phyloP scores from a whole-genome alignment of 2,113 vertebrate genomes.

The Macrotus californicus region DNA sequence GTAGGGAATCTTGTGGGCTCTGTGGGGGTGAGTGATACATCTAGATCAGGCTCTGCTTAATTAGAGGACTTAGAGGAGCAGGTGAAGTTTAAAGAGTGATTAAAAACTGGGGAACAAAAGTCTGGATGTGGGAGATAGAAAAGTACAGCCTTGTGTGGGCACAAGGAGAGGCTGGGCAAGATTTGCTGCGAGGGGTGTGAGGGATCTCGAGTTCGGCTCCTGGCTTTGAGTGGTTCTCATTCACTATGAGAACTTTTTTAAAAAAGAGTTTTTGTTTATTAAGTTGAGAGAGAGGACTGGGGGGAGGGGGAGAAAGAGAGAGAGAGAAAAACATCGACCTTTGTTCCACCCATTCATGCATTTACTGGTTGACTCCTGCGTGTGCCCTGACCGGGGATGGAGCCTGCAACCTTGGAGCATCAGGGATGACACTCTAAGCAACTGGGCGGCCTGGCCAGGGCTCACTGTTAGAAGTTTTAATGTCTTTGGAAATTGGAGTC shows the following conservation, averaged over 20 bases:
- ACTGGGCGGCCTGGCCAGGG: too few relatives aligned
- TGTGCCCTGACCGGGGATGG: too few relatives aligned
- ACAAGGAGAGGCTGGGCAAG: neutral
- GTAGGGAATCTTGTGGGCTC: constrained; percentile 21
- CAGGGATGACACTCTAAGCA: too few relatives aligned
- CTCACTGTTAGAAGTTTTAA: neutral
- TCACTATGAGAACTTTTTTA: neutral
- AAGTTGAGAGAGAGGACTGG: too few relatives aligned
- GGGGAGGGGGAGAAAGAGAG: too few relatives aligned
- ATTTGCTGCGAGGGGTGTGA: neutral
- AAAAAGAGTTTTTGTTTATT: too few relatives aligned
- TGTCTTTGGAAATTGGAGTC: constrained; percentile 27
- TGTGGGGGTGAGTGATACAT: constrained; percentile 43
- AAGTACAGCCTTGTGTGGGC: neutral
- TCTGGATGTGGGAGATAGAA: constrained; percentile 45
- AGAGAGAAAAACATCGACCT: too few relatives aligned
- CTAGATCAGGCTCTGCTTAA: constrained; percentile 55
- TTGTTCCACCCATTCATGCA: too few relatives aligned
- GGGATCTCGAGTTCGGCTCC: neutral
- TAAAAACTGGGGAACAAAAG: constrained; percentile 51
- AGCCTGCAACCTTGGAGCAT: too few relatives aligned
- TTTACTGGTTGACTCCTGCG: too few relatives aligned
- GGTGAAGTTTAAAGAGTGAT: constrained; percentile 51
- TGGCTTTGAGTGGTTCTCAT: neutral
- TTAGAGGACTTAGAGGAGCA: constrained; percentile 60